Percentiles rank a stretch among this genome's conserved stretches.
phyloP scores from a whole-genome alignment of 2,113 vertebrate species.

The Sceloporus undulatus region DNA sequence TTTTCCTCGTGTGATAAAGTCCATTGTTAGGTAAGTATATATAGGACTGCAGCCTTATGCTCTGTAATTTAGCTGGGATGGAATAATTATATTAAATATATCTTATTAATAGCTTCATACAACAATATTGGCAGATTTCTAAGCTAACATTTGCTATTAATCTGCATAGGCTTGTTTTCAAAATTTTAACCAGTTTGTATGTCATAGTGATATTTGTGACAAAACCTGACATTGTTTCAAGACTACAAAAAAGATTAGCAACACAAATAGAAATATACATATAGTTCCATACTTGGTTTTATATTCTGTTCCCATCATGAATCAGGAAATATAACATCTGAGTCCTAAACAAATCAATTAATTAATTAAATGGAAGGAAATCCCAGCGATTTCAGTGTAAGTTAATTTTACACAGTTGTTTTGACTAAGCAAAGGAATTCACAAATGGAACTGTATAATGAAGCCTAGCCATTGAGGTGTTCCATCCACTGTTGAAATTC shows the following conservation, averaged over 20 bases:
- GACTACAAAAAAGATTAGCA: conserved; percentile 9
- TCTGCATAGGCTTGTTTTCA: conserved; percentile 44
- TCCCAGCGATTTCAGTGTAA: conserved; percentile 9
- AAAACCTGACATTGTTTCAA: neutral
- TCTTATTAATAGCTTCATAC: conserved; percentile 32
- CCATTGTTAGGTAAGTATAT: neutral
- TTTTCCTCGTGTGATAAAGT: no score
- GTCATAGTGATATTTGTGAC: neutral
- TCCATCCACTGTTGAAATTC: neutral
- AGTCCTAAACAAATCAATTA: neutral
- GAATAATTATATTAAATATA: conserved; percentile 24
- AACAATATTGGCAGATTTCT: conserved; percentile 34
- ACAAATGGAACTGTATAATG: neutral
- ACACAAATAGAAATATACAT: conserved; percentile 27
- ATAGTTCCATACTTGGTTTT: neutral
- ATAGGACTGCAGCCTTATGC: neutral
- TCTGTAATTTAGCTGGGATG: conserved; percentile 51
- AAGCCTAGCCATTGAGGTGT: neutral
- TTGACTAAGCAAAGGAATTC: neutral
- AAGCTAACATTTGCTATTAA: conserved; percentile 36
- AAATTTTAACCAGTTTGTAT: conserved; percentile 25
- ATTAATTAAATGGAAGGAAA: neutral
- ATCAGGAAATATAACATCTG: neutral
- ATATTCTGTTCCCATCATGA: conserved; percentile 28
- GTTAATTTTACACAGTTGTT: neutral